Percentiles rank a stretch among this genome's conserved stretches.
These are phyloP conservation scores for Drosophila pallidifrons DNA, from an alignment of 1,140 invertebrate species.

Conservation along the genomic window DNA sequence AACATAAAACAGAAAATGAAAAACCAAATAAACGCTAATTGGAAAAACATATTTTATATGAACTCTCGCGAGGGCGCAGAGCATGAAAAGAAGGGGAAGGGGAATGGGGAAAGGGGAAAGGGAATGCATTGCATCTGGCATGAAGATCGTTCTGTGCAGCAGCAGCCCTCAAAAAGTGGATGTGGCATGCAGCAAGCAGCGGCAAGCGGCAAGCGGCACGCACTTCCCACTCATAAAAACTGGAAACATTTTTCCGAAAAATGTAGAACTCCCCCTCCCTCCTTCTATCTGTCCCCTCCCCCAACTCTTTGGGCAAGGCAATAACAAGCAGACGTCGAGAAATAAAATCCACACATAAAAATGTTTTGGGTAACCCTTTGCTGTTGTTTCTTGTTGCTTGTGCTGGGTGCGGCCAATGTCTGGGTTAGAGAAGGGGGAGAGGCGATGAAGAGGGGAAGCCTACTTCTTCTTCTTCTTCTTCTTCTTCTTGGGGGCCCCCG, in stretches of 20 bases:
- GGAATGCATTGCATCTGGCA: constrained; percentile 1
- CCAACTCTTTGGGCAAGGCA: neutral
- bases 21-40: constrained; percentile 83
- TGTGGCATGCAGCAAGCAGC: constrained; percentile 1
- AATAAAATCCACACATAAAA: constrained; percentile 68
- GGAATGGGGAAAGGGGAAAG: neutral
- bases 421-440: neutral
- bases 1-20: constrained; percentile 81
- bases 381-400: constrained; percentile 21
- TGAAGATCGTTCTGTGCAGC: constrained; percentile 4
- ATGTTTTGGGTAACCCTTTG: constrained; percentile 75
- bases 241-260: constrained; percentile 74
- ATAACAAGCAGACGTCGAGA: constrained; percentile 55
- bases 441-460: too few species aligned
- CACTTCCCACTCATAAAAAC: constrained; percentile 80
- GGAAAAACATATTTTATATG: constrained; percentile 82
- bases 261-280: constrained; percentile 24
- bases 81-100: neutral
- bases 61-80: constrained; percentile 38
- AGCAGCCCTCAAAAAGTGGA: constrained; percentile 8
- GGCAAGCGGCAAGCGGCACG: constrained; percentile 50
- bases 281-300: neutral
- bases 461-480: neutral
- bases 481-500: constrained; percentile 7
- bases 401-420: constrained; percentile 24